Evolutionary conservation across 2,797 vertebrate genomes (phyloP).

Genomic region (Hippocampus kuda): DNA sequence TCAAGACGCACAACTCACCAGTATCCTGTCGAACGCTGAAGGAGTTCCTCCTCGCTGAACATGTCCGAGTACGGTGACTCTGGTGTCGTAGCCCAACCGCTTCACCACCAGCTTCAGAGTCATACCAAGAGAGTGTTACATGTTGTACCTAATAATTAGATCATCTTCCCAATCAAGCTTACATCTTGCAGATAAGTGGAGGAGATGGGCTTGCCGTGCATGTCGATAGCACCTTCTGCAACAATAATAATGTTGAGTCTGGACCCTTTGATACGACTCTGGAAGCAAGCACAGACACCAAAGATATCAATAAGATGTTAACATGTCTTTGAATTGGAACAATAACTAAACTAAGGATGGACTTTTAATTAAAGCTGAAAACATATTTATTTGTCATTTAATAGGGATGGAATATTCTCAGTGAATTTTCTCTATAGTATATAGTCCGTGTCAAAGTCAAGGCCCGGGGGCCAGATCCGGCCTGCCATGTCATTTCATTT

Average conservation of each 20-base stretch:
- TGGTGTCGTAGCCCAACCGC: constrained; percentile 84
- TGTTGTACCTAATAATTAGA: background rate
- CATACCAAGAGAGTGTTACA: background rate
- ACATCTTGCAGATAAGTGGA: constrained; percentile 86
- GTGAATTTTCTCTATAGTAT: too few relatives aligned
- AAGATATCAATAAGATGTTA: background rate
- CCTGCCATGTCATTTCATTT: too few relatives aligned
- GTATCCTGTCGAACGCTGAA: constrained; percentile 80
- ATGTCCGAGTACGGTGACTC: constrained; percentile 89
- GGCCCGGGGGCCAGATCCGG: too few relatives aligned
- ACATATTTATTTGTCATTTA: background rate
- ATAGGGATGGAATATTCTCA: too few relatives aligned
- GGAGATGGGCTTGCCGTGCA: constrained; percentile 74
- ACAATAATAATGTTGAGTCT: constrained; percentile 91
- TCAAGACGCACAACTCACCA: constrained; percentile 52
- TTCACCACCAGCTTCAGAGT: constrained; percentile 75
- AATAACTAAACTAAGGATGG: background rate
- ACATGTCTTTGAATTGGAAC: background rate
- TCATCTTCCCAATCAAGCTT: constrained; percentile 36
- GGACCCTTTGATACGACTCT: constrained; percentile 84
- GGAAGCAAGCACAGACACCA: constrained; percentile 26
- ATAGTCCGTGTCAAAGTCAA: too few relatives aligned
- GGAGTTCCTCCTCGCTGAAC: constrained; percentile 92
- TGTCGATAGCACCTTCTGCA: constrained; percentile 85
- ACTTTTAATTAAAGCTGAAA: background rate